These are phyloP conservation scores for Theristicus caerulescens DNA, from an alignment of 2,113 vertebrate species.

Conservation along the genomic window DNA sequence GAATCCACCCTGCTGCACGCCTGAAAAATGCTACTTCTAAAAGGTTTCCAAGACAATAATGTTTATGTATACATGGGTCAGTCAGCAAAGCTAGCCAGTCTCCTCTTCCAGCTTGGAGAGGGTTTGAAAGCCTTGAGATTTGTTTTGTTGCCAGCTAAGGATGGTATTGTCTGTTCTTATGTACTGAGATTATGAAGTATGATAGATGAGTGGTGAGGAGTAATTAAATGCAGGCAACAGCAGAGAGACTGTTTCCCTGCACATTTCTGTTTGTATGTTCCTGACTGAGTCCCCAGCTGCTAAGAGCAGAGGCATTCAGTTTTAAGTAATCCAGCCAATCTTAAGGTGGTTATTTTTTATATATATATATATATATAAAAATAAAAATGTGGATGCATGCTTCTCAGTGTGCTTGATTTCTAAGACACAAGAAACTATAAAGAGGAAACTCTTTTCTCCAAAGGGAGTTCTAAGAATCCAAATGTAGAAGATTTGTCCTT, in stretches of 20 bases:
- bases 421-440: background rate
- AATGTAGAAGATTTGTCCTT: background rate
- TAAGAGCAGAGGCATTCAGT: background rate
- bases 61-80: background rate
- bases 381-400: background rate
- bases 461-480: background rate
- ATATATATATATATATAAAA: background rate
- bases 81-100: background rate
- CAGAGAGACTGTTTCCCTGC: background rate
- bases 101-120: background rate
- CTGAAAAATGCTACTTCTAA: background rate
- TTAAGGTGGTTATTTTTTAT: background rate
- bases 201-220: background rate
- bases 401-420: background rate
- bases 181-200: background rate
- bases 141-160: background rate
- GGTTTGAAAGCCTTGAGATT: background rate
- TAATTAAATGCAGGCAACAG: conserved; percentile 21
- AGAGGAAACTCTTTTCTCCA: background rate
- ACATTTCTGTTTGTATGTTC: background rate
- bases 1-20: background rate
- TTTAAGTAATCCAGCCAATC: background rate
- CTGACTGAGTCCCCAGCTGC: background rate
- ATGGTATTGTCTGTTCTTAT: background rate
- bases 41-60: background rate